Evolutionary conservation across 1,140 invertebrate species (phyloP).

Genomic region (Sminthurinus signatus): DNA sequence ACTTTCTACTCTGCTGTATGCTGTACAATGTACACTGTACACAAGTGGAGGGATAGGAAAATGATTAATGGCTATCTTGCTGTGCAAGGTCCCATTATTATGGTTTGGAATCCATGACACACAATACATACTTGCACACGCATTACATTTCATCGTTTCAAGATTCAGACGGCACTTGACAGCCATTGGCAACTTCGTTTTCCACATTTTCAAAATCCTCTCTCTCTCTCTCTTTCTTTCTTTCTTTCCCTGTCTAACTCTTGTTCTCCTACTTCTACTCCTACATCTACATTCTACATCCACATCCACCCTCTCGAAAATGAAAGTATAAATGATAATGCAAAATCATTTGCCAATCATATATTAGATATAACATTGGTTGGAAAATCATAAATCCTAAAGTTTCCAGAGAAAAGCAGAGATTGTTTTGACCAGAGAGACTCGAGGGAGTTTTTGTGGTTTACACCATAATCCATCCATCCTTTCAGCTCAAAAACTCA

Average conservation of each 20-base stretch:
- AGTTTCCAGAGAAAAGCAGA: too few species aligned
- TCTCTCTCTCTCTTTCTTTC: not conserved
- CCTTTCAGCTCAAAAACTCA: too few species aligned
- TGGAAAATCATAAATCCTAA: too few species aligned
- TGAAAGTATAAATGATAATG: not conserved
- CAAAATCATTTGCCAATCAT: too few species aligned
- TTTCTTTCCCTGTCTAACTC: not conserved
- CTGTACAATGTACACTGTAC: too few species aligned
- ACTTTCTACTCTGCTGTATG: too few species aligned
- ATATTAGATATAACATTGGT: too few species aligned
- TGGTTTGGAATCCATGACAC: slow-evolving; percentile 31
- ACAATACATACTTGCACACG: slow-evolving; percentile 18
- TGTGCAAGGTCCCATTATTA: slow-evolving; percentile 36
- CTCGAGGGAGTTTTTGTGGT: too few species aligned
- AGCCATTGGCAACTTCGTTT: slow-evolving; percentile 17
- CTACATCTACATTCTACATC: not conserved
- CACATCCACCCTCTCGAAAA: not conserved
- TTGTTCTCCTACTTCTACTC: not conserved
- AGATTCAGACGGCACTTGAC: slow-evolving; percentile 11
- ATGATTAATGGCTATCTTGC: slow-evolving; percentile 38
- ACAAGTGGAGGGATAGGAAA: slow-evolving; percentile 24
- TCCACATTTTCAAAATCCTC: slow-evolving; percentile 7
- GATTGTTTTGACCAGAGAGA: too few species aligned
- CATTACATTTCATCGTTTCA: slow-evolving; percentile 10
- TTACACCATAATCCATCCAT: too few species aligned